Base-by-base conservation (phyloP, 2,888 invertebrate species). In the Sepiola atlantica region DNA sequence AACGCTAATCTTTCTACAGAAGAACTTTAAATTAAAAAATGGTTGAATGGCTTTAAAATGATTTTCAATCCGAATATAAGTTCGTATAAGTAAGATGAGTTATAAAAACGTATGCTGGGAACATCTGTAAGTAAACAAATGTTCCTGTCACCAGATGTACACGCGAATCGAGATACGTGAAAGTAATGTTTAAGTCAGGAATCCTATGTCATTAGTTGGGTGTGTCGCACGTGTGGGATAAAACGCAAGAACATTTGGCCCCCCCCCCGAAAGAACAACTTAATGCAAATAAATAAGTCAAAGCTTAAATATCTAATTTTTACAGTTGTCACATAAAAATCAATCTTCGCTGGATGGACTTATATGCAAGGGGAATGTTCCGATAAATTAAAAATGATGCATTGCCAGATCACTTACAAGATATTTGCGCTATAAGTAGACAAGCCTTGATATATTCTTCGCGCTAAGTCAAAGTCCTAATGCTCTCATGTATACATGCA, bases 351-450 rank as follows among this genome's bases (percentile, higher is more conserved):
- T 77, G 4, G 32, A 77, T n/a, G n/a, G n/a, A 57, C 24, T 77
- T n/a, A 77, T 77, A 77, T 77, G n/a, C 77, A n/a, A 77, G 77
- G n/a, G 77, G n/a, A 77, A 77, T 77, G 77, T 77, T 77, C 28
- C n/a, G n/a, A 77, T 77, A 77, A n/a, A 77, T 77, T 14, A 12
- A 77, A 77, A 77, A 18, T n/a, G 77, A 77, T 32, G 16, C 14
- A 77, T 77, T 77, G n/a, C 12, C n/a, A n/a, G 32, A 77, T 77
- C 77, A 77, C n/a, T 77, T 77, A 77, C 77, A 77, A 77, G n/a
- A 32, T 45, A 45, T 45, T 45, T 45, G 2, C 45, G 8, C 45
- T 45, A 4, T 77, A 77, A 77, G 77, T 77, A 77, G 77, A 77
- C n/a, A 77, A 16, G 32, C 32, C n/a, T 45, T 77, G n/a, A 77